phyloP scores from a whole-genome alignment of 2,888 invertebrate species.

The Xiphydria camelus region DNA sequence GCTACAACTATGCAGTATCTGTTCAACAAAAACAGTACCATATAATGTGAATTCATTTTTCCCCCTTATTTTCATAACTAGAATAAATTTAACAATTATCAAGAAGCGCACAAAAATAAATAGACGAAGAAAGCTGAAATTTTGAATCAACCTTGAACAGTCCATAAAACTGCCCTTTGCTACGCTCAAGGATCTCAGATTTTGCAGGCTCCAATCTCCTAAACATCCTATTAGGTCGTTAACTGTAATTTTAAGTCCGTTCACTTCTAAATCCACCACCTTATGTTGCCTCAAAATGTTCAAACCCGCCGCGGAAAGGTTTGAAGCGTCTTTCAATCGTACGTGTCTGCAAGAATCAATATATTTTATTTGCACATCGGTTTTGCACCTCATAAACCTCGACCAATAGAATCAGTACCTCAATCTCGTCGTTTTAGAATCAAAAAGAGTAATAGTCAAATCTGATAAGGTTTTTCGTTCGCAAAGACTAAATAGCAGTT shows the following conservation, averaged over 20 bases:
- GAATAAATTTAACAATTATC: background rate
- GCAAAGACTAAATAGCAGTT: constrained; percentile 62
- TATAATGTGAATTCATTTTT: constrained; percentile 8
- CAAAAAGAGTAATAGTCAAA: constrained; percentile 65
- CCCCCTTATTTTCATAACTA: constrained; percentile 2
- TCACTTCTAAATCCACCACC: constrained; percentile 65
- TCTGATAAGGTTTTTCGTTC: constrained; percentile 65
- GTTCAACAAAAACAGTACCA: constrained; percentile 20
- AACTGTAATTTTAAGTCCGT: constrained; percentile 63
- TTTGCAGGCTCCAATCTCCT: constrained; percentile 67
- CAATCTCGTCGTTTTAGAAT: constrained; percentile 64
- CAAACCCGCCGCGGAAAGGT: constrained; percentile 64
- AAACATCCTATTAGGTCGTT: constrained; percentile 68
- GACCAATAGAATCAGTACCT: too few species aligned
- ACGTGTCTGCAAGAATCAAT: constrained; percentile 58
- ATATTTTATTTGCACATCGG: too few species aligned
- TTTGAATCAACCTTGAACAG: constrained; percentile 54
- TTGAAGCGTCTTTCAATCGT: constrained; percentile 63
- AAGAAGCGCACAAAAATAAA: constrained; percentile 4
- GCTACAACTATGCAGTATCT: constrained; percentile 65
- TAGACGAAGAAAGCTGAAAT: constrained; percentile 7
- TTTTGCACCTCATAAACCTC: too few species aligned
- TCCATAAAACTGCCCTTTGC: constrained; percentile 67
- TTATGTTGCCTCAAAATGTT: constrained; percentile 66
- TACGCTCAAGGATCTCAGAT: constrained; percentile 66